Conservation (phyloP, 2,888 invertebrate species). For the Pachycephus smyrnensis region DNA sequence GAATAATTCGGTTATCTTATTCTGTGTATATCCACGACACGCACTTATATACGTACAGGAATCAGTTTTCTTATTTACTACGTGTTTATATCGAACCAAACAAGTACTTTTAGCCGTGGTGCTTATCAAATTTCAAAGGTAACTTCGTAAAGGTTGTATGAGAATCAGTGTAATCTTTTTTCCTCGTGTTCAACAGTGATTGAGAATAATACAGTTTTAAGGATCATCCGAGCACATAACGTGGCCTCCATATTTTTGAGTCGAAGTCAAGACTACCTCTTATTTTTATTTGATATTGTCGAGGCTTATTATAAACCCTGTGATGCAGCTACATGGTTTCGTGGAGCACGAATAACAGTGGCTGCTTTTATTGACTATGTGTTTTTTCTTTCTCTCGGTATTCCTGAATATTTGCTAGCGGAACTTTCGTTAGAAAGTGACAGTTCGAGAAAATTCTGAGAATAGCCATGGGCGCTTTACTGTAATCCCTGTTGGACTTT, state of each 20-base stretch:
- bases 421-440: background rate
- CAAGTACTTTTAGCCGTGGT: background rate
- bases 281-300: background rate
- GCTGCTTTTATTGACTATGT: background rate
- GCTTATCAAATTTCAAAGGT: background rate
- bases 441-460: background rate
- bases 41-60: background rate
- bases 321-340: background rate
- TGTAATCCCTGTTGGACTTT: background rate
- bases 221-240: background rate
- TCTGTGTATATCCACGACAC: background rate
- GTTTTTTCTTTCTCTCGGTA: background rate
- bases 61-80: slow-evolving; percentile 5
- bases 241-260: background rate
- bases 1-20: background rate
- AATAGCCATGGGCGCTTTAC: background rate
- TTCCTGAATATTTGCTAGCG: background rate
- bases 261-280: background rate
- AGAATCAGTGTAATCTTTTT: background rate
- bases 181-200: background rate
- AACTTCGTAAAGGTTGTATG: background rate
- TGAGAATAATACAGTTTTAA: background rate
- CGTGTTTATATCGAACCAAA: background rate
- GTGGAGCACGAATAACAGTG: background rate
- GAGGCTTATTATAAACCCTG: background rate